phyloP scores from a whole-genome alignment of 2,797 vertebrate species.

The Anabas testudineus region DNA sequence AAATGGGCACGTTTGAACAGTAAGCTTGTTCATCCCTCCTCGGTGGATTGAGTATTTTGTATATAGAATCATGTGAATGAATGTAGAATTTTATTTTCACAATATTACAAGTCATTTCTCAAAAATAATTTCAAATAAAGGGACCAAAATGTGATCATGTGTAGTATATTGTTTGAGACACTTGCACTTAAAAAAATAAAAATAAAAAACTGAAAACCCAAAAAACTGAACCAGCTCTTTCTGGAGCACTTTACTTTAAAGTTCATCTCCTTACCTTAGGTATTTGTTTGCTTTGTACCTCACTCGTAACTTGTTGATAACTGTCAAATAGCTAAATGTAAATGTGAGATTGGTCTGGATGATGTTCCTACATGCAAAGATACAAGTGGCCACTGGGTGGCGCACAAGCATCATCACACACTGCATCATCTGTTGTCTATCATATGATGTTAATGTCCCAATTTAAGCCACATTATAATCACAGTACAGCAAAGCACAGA shows the following conservation, averaged over 20 bases:
- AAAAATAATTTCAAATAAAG: conserved; percentile 56
- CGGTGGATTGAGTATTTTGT: conserved; percentile 28
- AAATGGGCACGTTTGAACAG: conserved; percentile 19
- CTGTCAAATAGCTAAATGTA: too few relatives aligned
- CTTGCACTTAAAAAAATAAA: too few relatives aligned
- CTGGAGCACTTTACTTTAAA: too few relatives aligned
- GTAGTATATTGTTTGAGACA: background rate
- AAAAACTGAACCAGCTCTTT: too few relatives aligned
- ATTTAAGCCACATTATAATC: conserved; percentile 4
- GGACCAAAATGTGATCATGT: conserved; percentile 15
- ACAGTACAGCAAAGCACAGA: background rate
- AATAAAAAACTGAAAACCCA: too few relatives aligned
- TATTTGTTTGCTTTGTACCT: too few relatives aligned
- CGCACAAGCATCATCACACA: conserved; percentile 11
- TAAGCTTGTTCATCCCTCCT: background rate
- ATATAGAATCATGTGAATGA: conserved; percentile 29
- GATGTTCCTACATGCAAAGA: conserved; percentile 19
- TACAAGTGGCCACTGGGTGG: conserved; percentile 55
- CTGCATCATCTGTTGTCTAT: background rate
- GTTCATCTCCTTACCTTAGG: too few relatives aligned
- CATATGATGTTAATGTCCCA: background rate
- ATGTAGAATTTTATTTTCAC: conserved; percentile 46
- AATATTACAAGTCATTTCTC: conserved; percentile 18
- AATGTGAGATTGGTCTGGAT: background rate
- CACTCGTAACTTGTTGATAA: too few relatives aligned